Evolutionary conservation across 2,888 invertebrate genomes (phyloP), one percentile per base, ranked within the genome.

Genomic region (Tipula helvola): DNA sequence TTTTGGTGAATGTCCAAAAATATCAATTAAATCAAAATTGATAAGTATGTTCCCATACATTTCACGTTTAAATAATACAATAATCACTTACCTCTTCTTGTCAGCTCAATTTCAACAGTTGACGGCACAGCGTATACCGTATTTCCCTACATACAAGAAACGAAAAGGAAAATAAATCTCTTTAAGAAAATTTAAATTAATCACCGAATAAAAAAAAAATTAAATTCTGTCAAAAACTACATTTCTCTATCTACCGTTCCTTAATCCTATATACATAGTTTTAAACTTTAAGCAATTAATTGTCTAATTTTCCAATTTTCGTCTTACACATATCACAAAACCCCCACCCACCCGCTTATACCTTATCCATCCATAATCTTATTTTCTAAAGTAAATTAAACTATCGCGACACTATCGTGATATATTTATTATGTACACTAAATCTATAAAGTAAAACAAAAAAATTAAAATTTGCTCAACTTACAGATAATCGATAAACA

Each of bases 61-160:
- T 28, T 28, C 28, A 28, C 28, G 28, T 28, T 28, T 39, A 39
- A 39, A 39, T 39, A 39, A 39, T 28, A 28, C 28, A 39, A 39
- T 7, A 7, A 7, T 39, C 39, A 84, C 84, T 84, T 84, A 84
- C 84, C 84, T 84, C 84, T 39, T 39, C 84, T 13, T 84, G 84
- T 84, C 41, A 84, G 41, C 84, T 84, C 84, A 84, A 84, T 84
- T 84, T 84, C 84, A n/a, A 84, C 84, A 36, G 84, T 84, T 84
- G 84, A 84, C 41, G 84, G 84, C 16, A 84, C 84, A 7, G 84
- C 84, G 39, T 84, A 84, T 3, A 84, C 84, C 41, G 84, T 84
- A 41, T 84, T 84, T 39, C 84, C 84, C 84, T 84, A 39, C 7
- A 84, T 10, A 71, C 4, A 71, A 3, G 52, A 16, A 57, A 28